Base-by-base conservation (phyloP, 1,140 invertebrate genomes). In the Polyergus mexicanus region DNA sequence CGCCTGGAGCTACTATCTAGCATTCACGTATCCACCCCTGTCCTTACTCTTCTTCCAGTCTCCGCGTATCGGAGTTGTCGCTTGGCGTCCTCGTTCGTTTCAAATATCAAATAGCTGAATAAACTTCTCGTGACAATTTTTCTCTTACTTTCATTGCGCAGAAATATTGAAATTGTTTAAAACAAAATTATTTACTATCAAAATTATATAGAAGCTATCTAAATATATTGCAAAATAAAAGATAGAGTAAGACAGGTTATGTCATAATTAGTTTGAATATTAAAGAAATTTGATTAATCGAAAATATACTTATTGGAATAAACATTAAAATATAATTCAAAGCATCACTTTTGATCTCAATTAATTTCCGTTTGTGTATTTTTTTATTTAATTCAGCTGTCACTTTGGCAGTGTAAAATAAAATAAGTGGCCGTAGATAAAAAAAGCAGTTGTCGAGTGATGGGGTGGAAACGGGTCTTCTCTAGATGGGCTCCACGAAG, bases 1-100 rank as follows among this genome's bases (percentile, higher is more conserved):
- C 93, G 94, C 94, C 94, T 86, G 92, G 76, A 94, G 94, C 94
- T 91, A 94, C 93, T 94, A 94, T 94, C 93, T 91, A 91, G 84
- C 84, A 90, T 91, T 90, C 86, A 89, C 75, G 80, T 86, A 90
- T 91, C 84, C 88, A 78, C 68, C 86, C 35, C 71, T 72, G 72
- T 78, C 84, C 87, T 88, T 88, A 83, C 65, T 87, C 86, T 78
- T n/a, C 76, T 83, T 80, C 85, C 75, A 51, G 87, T 86, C 88
- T 91, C 83, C 88, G 44, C 60, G 69, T 85, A 88, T 90, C 86
- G 68, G 76, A 77, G 77, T 62, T 60, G 66, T 47, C 62, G 77
- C 54, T 71, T 56, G 56, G 51, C 58, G 51, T 89, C 69, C 56
- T 51, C 35, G 69, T 44, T 89, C 81, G 83, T 85, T 85, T 85